Base-by-base conservation (phyloP, 2,888 invertebrate species). In the Gymnoscelis rufifasciata region DNA sequence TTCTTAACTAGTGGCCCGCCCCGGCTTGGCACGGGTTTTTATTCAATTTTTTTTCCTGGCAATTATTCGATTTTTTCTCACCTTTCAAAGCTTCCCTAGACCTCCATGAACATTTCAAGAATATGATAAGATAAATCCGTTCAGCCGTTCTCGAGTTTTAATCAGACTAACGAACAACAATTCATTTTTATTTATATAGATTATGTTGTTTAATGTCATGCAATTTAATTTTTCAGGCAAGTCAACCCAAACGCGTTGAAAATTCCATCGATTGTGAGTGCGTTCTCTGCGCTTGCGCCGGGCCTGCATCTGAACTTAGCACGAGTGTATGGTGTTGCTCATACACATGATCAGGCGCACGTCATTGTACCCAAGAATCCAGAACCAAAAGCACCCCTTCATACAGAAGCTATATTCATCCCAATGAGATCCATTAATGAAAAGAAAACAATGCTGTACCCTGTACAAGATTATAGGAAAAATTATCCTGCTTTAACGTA, bases 261-360 rank as follows among this genome's bases (percentile, higher is more conserved):
- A 33, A 36, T 47, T 3, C 37, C 27, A 11, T 26, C 38, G 23
- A 8, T 19, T 5, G 26, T 43, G 7, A 28, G 50, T 15, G 35
- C 33, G 12, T 27, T 38, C 1, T 7, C 31, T 2, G 35, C 47
- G 5, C 31, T 47, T 10, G 14, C 27, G 6, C 53, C 52, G 41
- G 57, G 56, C 29, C 44, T 68, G 8, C 66, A 66, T 39, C 40
- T 70, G 11, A 71, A 69, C 46, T 54, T 66, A 11, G 62, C 55
- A 7, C 59, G 60, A 5, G 44, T 45, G 8, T 57, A 57, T 30
- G 51, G 47, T 24, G 42, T 53, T 43, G 52, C 55, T 30, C 47
- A 53, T 7, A 13, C 38, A 13, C 26, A 24, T 2, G 31, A 36
- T 7, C 49, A 53, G 42, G 42, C 42, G 15, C 31, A 33, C 14